Base-by-base conservation (phyloP, 2,113 vertebrate species). In the Thamnaconus septentrionalis region DNA sequence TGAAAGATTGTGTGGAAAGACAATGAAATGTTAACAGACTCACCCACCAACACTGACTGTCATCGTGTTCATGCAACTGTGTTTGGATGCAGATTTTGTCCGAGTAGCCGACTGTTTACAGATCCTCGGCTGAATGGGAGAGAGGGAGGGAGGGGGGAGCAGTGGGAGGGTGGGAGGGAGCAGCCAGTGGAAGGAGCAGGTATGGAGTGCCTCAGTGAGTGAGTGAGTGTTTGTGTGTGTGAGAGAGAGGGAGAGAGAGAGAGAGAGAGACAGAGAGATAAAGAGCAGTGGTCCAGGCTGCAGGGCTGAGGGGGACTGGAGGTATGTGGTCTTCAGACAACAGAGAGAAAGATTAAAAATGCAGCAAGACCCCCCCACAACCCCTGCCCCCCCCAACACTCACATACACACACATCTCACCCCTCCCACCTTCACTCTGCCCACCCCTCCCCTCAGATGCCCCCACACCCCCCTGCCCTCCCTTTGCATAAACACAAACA, bases 401-500 rank as follows among this genome's bases (percentile, higher is more conserved):
- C 18, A 31, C 18, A 31, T 31, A 31, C 18, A 31, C 2, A 31
- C 18, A 31, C 18, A 31, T 31, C 18, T 31, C 1, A 31, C 18
- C 18, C 18, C 18, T 31, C 18, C 18, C 18, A 31, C 18, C 18
- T 31, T 31, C 18, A 31, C 18, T 31, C 18, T 31, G 18, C 18
- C 18, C 18, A 31, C 18, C 18, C 18, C 18, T 31, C 18, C 18
- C 18, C 18, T 31, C 18, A 31, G 18, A 31, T 31, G 18, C 18
- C 18, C 18, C 18, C 18, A 31, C 18, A 1, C 18, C 18, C 18
- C 18, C 18, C 18, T 31, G 18, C 18, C 18, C 18, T 31, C 1
- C 92, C 92, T 96, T 94, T 96, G 94, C 94, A 97, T 96, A 96
- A 97, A 98, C 94, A 97, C 94, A 96, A 96, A 97, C 94, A 95